These are phyloP conservation scores for Oithona nana DNA, from an alignment of 2,888 invertebrate genomes.

Conservation along the genomic window DNA sequence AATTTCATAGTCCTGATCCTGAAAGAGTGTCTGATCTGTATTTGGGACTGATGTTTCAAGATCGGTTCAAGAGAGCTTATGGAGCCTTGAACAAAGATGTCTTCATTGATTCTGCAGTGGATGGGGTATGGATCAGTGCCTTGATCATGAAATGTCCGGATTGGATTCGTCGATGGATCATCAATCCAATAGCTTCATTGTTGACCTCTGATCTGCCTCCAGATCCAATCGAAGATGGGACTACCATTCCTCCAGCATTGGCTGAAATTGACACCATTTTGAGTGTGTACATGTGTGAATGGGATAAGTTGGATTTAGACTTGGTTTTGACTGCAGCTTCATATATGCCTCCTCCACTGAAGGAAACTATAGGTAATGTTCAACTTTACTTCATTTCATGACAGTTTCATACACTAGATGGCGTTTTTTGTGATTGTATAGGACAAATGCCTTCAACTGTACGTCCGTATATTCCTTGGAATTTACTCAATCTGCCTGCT, in stretches of 20 bases:
- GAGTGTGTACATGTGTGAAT: not conserved
- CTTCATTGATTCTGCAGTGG: not conserved
- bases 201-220: not conserved
- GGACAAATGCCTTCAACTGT: not conserved
- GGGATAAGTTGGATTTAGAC: not conserved
- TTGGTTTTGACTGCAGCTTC: conserved; percentile 3
- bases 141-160: not conserved
- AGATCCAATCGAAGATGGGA: not conserved
- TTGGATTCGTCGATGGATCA: not conserved
- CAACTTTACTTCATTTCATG: no score
- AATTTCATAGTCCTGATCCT: not conserved
- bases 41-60: not conserved
- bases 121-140: not conserved
- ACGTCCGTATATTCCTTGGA: conserved; percentile 1
- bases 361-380: no score
- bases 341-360: not conserved
- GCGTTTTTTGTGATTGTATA: no score
- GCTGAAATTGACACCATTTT: not conserved
- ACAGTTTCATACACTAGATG: no score
- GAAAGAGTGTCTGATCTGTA: not conserved
- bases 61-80: not conserved
- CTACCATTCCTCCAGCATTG: not conserved
- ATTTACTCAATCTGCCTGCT: conserved; percentile 4
- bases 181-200: not conserved
- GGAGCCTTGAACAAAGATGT: not conserved